Evolutionary conservation across 2,888 invertebrate species (phyloP), one percentile per base, ranked within the genome.

Genomic region (Drosophila eohydei): DNA sequence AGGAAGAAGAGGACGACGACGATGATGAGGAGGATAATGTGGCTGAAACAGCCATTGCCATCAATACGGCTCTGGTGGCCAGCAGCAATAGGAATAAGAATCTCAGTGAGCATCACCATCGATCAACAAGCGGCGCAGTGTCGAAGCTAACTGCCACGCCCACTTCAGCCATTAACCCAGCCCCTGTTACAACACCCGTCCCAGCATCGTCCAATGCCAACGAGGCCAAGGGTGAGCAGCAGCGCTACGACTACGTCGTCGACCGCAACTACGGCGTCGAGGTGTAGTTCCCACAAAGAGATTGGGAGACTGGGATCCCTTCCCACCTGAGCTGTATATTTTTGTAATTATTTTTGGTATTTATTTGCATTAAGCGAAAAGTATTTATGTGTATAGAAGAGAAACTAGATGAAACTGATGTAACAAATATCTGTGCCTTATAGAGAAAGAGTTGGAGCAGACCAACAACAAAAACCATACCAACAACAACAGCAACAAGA

Each of bases 181-280:
- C 32, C 9, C 11, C 54, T 60, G 32, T 68, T 56, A 44, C 71
- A 36, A 34, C 75, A 38, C 43, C 72, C 6, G 60, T 34, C 52
- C 57, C 67, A 46, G 46, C 59, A 61, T 16, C 51, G 50, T 38
- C 58, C 41, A 54, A 58, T 46, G 30, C 61, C 69, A 56, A 14
- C 38, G 59, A 68, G 36, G 70, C 52, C 44, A 78, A 71, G 38
- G 34, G 67, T 44, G 79, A 79, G 43, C 77, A 91, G 59, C 86
- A 86, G 54, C 95, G 95, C 92, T 97, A 95, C 93, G 96, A 96
- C 81, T 97, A 97, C 93, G 96, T 97, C 79, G 96, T 97, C 79
- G 97, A 97, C 93, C 94, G 97, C 92, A 96, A 95, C 71, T 94
- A 97, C 89, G 97, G 97, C 91, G 97, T 97, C 83, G 97, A 97